Base-by-base conservation (phyloP, 2,888 invertebrate genomes). In the Perizoma affinitatum region DNA sequence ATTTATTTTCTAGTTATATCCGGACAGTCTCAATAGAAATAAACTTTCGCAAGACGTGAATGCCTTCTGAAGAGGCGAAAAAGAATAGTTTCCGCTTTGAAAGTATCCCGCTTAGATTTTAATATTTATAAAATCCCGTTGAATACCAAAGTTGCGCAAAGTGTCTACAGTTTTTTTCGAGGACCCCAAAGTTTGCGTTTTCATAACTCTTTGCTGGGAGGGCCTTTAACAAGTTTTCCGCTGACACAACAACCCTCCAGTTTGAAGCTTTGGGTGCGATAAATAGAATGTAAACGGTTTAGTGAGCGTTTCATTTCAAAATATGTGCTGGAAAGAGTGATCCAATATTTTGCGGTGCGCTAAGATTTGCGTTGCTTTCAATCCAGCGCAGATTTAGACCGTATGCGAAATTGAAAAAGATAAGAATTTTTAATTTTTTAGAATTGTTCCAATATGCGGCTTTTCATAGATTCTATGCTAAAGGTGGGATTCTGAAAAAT, bases 171-270 rank as follows among this genome's bases (percentile, higher is more conserved):
- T 82, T 87, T 87, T 87, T 71, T 87, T 84, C 72, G 72, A 71
- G 71, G 79, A 80, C 80, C 84, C 83, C 72, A 82, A 89, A 90
- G 81, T 90, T 87, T 76, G 80, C 84, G 79, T 85, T 89, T 88
- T 88, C 85, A 86, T 86, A 90, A 90, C 88, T 89, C 88, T 83
- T 86, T 84, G 81, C 82, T 86, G 82, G 78, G 76, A 75, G 72
- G 78, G 85, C 85, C 80, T 87, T 86, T 83, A 78, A 80, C 81
- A 87, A 89, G 84, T 87, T 87, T 88, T 79, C 72, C 68, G 85
- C 84, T 87, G 86, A 87, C 83, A 79, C 78, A 82, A 82, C 82
- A 80, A 75, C 72, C 74, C 56, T 60, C 61, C 44, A 61, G 56
- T 58, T 41, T 58, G 61, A 66, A 61, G 65, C 71, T 71, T 75